Percentiles rank a stretch among this genome's conserved stretches.
Evolutionary conservation across 2,113 vertebrate species (phyloP).

Genomic region (Myotis brandtii): DNA sequence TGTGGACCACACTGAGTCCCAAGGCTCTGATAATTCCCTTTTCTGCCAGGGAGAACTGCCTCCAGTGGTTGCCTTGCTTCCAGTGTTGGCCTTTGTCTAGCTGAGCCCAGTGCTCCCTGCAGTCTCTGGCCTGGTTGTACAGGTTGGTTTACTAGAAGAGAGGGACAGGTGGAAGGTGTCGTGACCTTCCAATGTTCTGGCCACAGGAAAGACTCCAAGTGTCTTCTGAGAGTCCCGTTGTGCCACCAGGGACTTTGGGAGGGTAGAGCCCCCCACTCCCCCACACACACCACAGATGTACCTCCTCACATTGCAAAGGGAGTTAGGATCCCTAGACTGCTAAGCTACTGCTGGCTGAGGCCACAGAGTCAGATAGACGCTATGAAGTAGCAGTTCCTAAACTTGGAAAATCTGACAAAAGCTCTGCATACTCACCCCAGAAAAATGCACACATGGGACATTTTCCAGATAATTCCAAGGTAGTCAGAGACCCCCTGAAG

Average conservation of each 20-base stretch:
- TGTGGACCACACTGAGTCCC: neutral
- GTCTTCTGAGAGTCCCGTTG: neutral
- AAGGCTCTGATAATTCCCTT: neutral
- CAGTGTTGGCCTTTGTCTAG: neutral
- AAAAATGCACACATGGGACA: neutral
- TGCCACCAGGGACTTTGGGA: neutral
- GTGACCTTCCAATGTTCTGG: neutral
- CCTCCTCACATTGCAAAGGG: neutral
- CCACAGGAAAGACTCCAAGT: neutral
- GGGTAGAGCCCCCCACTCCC: neutral
- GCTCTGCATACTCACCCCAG: neutral
- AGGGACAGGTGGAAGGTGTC: neutral
- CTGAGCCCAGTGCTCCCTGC: neutral
- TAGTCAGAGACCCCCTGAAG: neutral
- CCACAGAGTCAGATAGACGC: neutral
- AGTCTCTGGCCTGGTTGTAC: neutral
- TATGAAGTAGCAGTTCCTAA: neutral
- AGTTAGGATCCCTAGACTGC: neutral
- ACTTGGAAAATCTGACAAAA: neutral
- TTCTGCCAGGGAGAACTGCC: neutral
- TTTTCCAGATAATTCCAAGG: neutral
- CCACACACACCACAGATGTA: rapidly evolving
- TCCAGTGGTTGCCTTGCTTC: neutral
- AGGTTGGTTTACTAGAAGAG: neutral
- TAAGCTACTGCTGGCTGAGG: neutral